phyloP scores from a whole-genome alignment of 2,888 invertebrate species.

The Cabera pusaria region DNA sequence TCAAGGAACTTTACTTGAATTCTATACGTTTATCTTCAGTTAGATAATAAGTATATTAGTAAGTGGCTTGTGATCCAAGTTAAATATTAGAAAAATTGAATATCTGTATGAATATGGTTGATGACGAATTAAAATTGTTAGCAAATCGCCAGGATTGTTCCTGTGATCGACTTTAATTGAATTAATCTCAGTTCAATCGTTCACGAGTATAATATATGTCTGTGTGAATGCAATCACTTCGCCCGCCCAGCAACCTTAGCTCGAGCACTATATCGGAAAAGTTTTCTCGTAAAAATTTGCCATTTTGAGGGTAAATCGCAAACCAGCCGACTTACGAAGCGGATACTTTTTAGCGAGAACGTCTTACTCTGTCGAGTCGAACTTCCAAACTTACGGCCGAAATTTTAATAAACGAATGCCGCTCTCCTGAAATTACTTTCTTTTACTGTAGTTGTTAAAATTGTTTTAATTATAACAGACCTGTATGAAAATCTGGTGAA shows the following conservation, averaged over 20 bases:
- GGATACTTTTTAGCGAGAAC: slow-evolving; percentile 52
- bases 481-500: slow-evolving; percentile 38
- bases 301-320: slow-evolving; percentile 58
- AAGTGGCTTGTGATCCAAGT: no score
- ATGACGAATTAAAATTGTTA: no score
- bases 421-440: slow-evolving; percentile 44
- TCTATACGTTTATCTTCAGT: no score
- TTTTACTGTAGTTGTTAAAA: slow-evolving; percentile 43
- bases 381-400: slow-evolving; percentile 55
- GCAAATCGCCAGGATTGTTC: no score
- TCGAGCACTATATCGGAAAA: slow-evolving; percentile 58
- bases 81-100: no score
- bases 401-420: slow-evolving; percentile 63
- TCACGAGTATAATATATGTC: slow-evolving; percentile 48
- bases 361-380: slow-evolving; percentile 51
- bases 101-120: no score
- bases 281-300: slow-evolving; percentile 68
- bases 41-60: no score
- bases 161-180: no score
- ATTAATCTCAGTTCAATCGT: no score
- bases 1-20: no score
- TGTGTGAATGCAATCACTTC: slow-evolving; percentile 59
- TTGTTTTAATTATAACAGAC: slow-evolving; percentile 45
- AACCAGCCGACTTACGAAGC: slow-evolving; percentile 53
- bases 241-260: slow-evolving; percentile 42